Evolutionary conservation across 2,113 vertebrate genomes (phyloP).

Genomic region (Alethe castanea): DNA sequence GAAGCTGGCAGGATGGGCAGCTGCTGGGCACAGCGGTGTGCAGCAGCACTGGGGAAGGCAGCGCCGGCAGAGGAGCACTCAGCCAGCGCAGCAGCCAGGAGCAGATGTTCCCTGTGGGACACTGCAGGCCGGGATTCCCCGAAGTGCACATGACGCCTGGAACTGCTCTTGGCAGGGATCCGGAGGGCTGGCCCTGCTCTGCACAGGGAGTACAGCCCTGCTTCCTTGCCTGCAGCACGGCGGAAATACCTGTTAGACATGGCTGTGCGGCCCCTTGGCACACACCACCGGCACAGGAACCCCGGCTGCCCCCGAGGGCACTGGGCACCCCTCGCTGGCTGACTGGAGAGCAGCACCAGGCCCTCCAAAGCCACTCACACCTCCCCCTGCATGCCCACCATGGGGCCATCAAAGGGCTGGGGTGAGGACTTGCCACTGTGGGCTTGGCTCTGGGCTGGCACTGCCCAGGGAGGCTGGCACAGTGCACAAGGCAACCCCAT

Average conservation of each 20-base stretch:
- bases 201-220: not conserved
- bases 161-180: not conserved
- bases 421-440: not conserved
- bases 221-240: not conserved
- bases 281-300: rapidly evolving
- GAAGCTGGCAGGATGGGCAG: not conserved
- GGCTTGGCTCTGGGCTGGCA: not conserved
- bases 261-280: rapidly evolving
- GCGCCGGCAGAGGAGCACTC: rapidly evolving
- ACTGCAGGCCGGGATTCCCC: slow-evolving; percentile 28
- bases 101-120: not conserved
- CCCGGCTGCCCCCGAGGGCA: rapidly evolving
- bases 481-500: not conserved
- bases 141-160: not conserved
- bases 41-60: not conserved
- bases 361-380: not conserved
- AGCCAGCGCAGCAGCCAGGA: rapidly evolving
- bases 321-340: rapidly evolving
- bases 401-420: rapidly evolving
- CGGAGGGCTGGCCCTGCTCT: not conserved
- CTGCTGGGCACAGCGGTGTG: rapidly evolving
- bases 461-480: not conserved
- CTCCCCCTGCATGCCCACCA: too few relatives aligned
- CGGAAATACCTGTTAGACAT: rapidly evolving
- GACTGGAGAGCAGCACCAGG: not conserved